Evolutionary conservation across 2,113 vertebrate genomes (phyloP).

Genomic region (Pseudopipra pipra): DNA sequence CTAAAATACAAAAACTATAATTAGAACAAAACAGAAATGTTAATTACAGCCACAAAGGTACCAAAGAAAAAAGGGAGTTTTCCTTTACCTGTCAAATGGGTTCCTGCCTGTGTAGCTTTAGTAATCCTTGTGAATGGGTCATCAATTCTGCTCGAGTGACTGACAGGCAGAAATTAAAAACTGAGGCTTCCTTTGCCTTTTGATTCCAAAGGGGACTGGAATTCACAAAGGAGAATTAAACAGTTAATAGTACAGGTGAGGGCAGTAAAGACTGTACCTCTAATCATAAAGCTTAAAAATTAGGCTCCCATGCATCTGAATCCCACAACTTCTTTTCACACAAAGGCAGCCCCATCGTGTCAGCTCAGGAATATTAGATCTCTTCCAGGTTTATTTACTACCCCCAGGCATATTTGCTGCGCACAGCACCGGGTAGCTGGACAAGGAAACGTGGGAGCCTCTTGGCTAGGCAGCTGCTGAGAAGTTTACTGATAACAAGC

Average conservation of each 20-base stretch:
- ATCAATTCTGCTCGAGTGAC: background rate
- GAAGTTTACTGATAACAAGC: background rate
- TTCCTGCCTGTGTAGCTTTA: background rate
- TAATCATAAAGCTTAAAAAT: background rate
- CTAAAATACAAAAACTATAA: conserved; percentile 85
- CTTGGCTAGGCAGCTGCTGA: background rate
- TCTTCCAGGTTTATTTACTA: background rate
- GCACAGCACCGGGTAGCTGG: background rate
- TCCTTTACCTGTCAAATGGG: conserved; percentile 41
- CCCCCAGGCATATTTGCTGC: background rate
- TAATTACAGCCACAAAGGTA: conserved; percentile 81
- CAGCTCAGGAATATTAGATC: background rate
- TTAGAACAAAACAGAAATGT: conserved; percentile 84
- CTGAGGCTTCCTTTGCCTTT: background rate
- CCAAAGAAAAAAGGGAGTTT: conserved; percentile 73
- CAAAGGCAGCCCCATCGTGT: background rate
- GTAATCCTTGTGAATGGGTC: background rate
- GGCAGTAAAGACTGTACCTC: background rate
- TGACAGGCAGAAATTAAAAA: conserved; percentile 52
- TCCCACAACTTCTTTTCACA: background rate
- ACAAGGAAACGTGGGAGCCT: background rate
- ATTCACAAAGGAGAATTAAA: background rate
- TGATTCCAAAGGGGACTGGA: background rate
- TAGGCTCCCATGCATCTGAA: background rate
- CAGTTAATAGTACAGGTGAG: background rate